phyloP scores from a whole-genome alignment of 2,888 invertebrate genomes.

The Chrysolina haemoptera region DNA sequence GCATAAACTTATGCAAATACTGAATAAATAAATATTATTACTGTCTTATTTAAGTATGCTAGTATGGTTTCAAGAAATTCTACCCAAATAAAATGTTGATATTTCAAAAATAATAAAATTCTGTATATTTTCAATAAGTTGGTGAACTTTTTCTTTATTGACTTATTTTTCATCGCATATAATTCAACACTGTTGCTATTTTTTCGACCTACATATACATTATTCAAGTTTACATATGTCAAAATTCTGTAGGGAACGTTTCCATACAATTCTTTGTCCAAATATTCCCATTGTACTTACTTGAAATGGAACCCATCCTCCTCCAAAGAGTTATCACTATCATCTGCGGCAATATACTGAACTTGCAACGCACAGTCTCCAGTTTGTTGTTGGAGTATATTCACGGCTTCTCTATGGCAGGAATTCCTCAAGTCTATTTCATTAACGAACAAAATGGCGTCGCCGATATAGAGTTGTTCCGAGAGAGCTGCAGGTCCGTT shows the following conservation, averaged over 20 bases:
- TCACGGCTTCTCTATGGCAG: constrained; percentile 87
- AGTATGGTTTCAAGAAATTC: no score
- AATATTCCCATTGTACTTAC: constrained; percentile 57
- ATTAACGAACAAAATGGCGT: constrained; percentile 88
- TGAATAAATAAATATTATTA: no score
- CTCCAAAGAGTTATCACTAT: constrained; percentile 78
- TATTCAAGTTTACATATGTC: no score
- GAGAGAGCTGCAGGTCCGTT: constrained; percentile 85
- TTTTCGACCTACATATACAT: not conserved
- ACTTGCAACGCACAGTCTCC: constrained; percentile 85
- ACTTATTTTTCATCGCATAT: no score
- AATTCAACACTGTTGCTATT: not conserved
- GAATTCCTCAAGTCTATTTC: constrained; percentile 83
- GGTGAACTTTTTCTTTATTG: no score
- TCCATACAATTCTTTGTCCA: no score
- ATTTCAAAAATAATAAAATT: no score
- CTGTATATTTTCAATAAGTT: no score
- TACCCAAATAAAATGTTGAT: no score
- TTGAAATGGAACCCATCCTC: constrained; percentile 73
- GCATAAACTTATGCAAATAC: no score
- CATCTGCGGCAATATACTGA: constrained; percentile 81
- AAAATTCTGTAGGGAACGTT: no score
- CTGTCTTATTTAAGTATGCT: no score
- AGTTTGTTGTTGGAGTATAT: constrained; percentile 83
- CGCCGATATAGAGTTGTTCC: constrained; percentile 84